Percentiles rank a stretch among this genome's conserved stretches.
These are phyloP conservation scores for Agrypnia vestita DNA, from an alignment of 1,140 invertebrate species.

Conservation along the genomic window DNA sequence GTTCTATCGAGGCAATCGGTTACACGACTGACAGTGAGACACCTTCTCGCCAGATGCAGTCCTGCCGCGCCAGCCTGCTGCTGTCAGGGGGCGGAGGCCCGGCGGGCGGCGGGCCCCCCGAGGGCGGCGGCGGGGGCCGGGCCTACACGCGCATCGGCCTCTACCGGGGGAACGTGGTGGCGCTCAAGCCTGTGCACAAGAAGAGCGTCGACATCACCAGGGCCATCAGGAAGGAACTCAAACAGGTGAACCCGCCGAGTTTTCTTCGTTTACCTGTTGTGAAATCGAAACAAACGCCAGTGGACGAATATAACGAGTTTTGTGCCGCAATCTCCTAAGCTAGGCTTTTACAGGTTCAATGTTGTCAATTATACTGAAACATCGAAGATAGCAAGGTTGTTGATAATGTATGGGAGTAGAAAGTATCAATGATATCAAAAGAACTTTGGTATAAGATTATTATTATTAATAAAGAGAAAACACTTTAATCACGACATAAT, in stretches of 20 bases:
- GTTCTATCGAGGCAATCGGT: not conserved
- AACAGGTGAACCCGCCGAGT: conserved; percentile 74
- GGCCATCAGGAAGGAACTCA: conserved; percentile 89
- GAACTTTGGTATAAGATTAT: too few species aligned
- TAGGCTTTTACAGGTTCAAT: too few species aligned
- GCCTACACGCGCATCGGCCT: conserved; percentile 83
- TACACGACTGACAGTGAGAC: conserved; percentile 30
- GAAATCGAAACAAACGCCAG: too few species aligned
- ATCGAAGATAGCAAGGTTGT: too few species aligned
- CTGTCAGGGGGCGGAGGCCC: conserved; percentile 64
- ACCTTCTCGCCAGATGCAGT: conserved; percentile 69
- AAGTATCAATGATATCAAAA: too few species aligned
- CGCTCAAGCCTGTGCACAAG: conserved; percentile 85
- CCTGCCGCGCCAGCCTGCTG: conserved; percentile 72
- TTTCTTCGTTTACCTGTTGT: too few species aligned
- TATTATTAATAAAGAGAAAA: too few species aligned
- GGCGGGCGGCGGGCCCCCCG: conserved; percentile 62
- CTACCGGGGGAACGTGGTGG: conserved; percentile 88
- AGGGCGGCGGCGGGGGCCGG: conserved; percentile 68
- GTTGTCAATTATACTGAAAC: too few species aligned
- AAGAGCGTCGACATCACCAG: conserved; percentile 88
- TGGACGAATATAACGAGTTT: too few species aligned
- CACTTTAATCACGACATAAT: too few species aligned
- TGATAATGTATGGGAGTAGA: too few species aligned
- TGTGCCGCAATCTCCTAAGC: too few species aligned